Evolutionary conservation across 2,113 vertebrate genomes (phyloP).

Genomic region (Empidonax alnorum): DNA sequence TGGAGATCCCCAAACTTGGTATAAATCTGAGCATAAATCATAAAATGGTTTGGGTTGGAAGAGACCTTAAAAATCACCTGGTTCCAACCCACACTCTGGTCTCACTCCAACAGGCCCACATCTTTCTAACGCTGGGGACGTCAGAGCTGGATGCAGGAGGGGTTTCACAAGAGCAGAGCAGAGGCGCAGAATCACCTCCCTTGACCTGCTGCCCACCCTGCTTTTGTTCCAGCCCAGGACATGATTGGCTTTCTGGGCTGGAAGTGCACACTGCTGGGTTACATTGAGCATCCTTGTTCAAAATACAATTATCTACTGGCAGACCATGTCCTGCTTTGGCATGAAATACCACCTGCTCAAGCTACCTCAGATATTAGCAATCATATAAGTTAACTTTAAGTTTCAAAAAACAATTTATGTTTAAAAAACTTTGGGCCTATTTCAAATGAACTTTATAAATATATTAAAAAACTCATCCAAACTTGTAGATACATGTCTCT

Average conservation of each 20-base stretch:
- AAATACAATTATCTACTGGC: not conserved
- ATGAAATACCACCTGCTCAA: not conserved
- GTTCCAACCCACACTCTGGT: not conserved
- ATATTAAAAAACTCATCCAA: not conserved
- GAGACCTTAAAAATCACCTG: no score
- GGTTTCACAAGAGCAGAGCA: not conserved
- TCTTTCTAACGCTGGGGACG: accelerated
- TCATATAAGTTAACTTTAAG: not conserved
- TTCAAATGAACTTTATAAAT: not conserved
- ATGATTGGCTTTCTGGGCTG: not conserved
- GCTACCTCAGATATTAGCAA: not conserved
- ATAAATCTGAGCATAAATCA: not conserved
- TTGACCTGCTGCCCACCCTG: not conserved
- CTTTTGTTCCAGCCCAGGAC: not conserved
- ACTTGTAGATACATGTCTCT: not conserved
- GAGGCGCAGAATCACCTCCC: not conserved
- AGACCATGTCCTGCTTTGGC: not conserved
- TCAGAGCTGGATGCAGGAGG: not conserved
- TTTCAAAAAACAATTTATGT: not conserved
- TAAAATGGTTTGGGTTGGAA: not conserved
- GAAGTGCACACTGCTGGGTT: not conserved
- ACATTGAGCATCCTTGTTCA: not conserved
- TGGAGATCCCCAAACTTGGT: not conserved
- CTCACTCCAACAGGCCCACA: accelerated
- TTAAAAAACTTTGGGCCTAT: not conserved